Percentiles rank a stretch among this genome's conserved stretches.
Conservation (phyloP, 1,140 invertebrate species). For the Nymphalis io region DNA sequence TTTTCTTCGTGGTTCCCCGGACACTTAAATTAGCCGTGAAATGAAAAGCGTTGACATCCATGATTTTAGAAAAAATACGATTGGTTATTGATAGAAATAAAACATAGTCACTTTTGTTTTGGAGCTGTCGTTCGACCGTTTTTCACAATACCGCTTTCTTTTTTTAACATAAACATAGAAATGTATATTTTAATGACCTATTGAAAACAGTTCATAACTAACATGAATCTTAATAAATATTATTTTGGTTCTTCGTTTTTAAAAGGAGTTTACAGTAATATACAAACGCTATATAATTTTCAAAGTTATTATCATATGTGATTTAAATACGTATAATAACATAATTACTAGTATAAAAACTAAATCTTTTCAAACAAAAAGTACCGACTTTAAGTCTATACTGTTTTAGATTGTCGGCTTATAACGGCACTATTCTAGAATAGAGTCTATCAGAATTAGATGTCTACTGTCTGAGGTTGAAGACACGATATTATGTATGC, state of each 20-base stretch:
- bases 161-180: no score
- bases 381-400: neutral
- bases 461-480: constrained; percentile 41
- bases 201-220: no score
- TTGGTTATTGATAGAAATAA: constrained; percentile 11
- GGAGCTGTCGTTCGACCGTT: neutral
- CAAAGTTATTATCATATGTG: no score
- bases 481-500: constrained; percentile 39
- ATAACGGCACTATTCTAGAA: constrained; percentile 31
- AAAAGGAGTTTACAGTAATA: no score
- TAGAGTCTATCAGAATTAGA: constrained; percentile 49
- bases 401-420: constrained; percentile 5
- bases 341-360: neutral
- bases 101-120: neutral
- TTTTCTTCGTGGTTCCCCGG: constrained; percentile 42
- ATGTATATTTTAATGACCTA: no score
- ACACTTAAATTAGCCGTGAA: constrained; percentile 55
- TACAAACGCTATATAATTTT: no score
- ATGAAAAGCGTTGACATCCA: constrained; percentile 43
- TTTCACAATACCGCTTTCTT: neutral
- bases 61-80: constrained; percentile 16
- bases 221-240: no score
- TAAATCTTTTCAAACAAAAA: neutral
- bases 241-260: no score
- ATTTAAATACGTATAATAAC: neutral